Evolutionary conservation across 2,888 invertebrate species (phyloP).

Genomic region (Phorcus lineatus): DNA sequence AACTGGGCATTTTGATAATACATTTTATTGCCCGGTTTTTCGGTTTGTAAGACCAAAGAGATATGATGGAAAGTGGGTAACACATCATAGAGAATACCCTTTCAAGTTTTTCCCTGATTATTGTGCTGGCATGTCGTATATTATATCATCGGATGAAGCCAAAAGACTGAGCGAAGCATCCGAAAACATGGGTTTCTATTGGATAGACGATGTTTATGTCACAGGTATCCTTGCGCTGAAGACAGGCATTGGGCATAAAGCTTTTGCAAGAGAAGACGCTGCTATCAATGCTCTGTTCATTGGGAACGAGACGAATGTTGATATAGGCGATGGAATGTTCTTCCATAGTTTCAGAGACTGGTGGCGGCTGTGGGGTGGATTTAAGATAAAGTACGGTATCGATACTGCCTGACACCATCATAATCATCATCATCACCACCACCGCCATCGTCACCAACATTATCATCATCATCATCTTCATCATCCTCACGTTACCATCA

Average conservation of each 20-base stretch:
- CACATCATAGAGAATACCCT: constrained; percentile 46
- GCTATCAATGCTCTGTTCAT: no score
- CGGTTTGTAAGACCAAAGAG: constrained; percentile 46
- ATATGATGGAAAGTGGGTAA: constrained; percentile 53
- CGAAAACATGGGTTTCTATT: constrained; percentile 42
- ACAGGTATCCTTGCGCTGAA: constrained; percentile 55
- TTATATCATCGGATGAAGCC: constrained; percentile 22
- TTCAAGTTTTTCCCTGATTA: constrained; percentile 56
- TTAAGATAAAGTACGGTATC: no score
- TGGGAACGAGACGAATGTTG: no score
- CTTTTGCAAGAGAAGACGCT: no score
- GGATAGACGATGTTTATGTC: constrained; percentile 64
- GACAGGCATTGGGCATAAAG: constrained; percentile 35
- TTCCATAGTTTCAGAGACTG: no score
- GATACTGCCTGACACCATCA: no score
- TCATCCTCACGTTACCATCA: no score
- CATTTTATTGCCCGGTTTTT: constrained; percentile 54
- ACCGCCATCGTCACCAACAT: no score
- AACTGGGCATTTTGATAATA: constrained; percentile 40
- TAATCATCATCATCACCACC: no score
- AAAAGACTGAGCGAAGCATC: constrained; percentile 34
- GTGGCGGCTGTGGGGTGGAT: no score
- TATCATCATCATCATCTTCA: no score
- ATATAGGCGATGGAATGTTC: no score
- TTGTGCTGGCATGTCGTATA: constrained; percentile 50